Conservation (phyloP, 2,888 invertebrate species). For the Agrilus cyanescens region DNA sequence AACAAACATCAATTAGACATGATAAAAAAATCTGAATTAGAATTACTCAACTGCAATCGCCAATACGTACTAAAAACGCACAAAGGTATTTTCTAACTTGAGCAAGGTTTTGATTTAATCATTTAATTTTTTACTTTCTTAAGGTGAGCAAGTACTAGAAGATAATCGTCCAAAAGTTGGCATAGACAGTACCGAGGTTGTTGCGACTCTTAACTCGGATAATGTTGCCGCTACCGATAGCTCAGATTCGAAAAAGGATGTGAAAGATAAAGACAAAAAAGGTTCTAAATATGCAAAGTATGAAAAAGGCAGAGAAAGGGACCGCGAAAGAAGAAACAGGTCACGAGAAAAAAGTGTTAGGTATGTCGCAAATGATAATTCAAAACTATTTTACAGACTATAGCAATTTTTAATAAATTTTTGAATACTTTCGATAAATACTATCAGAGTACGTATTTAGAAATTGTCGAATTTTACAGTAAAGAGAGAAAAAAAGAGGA, state of each 20-base stretch:
- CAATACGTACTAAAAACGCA: conserved; percentile 86
- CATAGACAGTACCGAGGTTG: conserved; percentile 39
- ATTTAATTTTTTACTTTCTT: conserved; percentile 8
- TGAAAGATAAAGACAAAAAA: conserved; percentile 21
- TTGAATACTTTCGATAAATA: too few relatives aligned
- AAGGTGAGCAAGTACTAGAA: conserved; percentile 47
- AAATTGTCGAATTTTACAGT: conserved; percentile 5
- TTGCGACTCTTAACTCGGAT: conserved; percentile 29
- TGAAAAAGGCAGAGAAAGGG: conserved; percentile 11
- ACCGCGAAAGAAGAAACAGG: conserved; percentile 11
- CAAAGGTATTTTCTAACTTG: conserved; percentile 64
- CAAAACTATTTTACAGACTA: too few relatives aligned
- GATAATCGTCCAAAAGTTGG: conserved; percentile 46
- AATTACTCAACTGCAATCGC: conserved; percentile 65
- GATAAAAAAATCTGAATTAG: conserved; percentile 81
- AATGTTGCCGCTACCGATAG: conserved; percentile 23
- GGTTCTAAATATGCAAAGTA: conserved; percentile 22
- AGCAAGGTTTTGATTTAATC: neutral
- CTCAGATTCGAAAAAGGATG: conserved; percentile 16
- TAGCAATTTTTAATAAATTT: too few relatives aligned
- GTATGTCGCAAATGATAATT: too few relatives aligned
- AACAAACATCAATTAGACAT: conserved; percentile 81
- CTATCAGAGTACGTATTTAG: too few relatives aligned
- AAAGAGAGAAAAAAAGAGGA: conserved; percentile 15
- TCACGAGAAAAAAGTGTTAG: conserved; percentile 13